A percentile compares a stretch with the other conserved stretches of the same genome.
phyloP scores from a whole-genome alignment of 2,888 invertebrate genomes.

The Hirtodrosophila alboralis region DNA sequence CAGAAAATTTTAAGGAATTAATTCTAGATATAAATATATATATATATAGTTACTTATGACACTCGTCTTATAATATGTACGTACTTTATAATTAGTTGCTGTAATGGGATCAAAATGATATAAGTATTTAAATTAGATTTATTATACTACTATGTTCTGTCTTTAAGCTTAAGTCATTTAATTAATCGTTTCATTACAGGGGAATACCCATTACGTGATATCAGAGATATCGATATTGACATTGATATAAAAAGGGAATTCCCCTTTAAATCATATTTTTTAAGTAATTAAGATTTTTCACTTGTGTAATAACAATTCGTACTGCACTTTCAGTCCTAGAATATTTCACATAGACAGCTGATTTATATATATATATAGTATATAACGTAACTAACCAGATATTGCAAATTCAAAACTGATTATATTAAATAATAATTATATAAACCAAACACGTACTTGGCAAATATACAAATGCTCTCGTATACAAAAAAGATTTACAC shows the following conservation, averaged over 20 bases:
- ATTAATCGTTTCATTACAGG: too few species aligned
- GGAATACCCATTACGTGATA: too few species aligned
- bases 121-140: constrained; percentile 53
- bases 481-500: constrained; percentile 24
- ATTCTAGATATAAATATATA: constrained; percentile 7
- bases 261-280: too few species aligned
- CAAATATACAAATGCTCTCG: not conserved
- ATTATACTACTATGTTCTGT: constrained; percentile 2
- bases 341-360: constrained; percentile 17
- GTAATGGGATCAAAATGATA: constrained; percentile 63
- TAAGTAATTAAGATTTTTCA: constrained; percentile 28
- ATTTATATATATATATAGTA: constrained; percentile 11
- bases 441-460: constrained; percentile 8
- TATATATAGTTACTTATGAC: constrained; percentile 24
- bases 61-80: constrained; percentile 32
- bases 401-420: constrained; percentile 39
- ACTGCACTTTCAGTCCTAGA: constrained; percentile 42
- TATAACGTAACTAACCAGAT: constrained; percentile 33
- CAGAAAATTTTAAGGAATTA: constrained; percentile 3
- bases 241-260: too few species aligned
- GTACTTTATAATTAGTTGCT: constrained; percentile 48
- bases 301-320: constrained; percentile 12
- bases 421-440: constrained; percentile 21
- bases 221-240: too few species aligned
- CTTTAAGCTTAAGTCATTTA: constrained; percentile 7